Evolutionary conservation across 2,113 vertebrate genomes (phyloP), one percentile per base, ranked within the genome.

Genomic region (Glaucidium brasilianum): DNA sequence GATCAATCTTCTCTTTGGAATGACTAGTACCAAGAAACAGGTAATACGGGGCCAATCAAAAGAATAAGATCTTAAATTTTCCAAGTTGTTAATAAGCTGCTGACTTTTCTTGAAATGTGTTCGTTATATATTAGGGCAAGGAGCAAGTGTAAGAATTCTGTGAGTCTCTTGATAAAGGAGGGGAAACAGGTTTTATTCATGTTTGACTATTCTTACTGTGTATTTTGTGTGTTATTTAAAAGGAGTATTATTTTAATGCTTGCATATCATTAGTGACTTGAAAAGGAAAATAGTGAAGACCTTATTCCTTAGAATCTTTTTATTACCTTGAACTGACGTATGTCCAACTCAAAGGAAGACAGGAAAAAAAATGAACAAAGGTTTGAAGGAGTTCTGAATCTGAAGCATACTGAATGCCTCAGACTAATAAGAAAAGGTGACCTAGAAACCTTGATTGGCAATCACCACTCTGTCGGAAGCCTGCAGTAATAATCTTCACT

Each of bases 391-490:
- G 86, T 11, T 68, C 64, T 64, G 86, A 78, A 69, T 82, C 75
- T 35, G 62, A 94, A 86, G 68, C 60, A 90, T 14, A 77, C 49
- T 12, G 20, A 68, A 43, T 52, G 86, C 86, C 90, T 96, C 55
- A 94, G 83, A 94, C 63, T 88, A 96, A 45, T 87, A 93, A 94
- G 85, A 96, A 96, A 97, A 97, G 94, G 91, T 95, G 97, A 97
- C 90, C 88, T 91, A 98, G 96, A 97, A 97, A 97, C 88, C 74
- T 63, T 97, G 96, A 97, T 75, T 93, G 94, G 94, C 92, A 97
- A 97, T 96, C 96, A 96, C 30, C 81, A 75, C 78, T 95, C 76
- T 75, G 91, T 92, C 34, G 52, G 96, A 97, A 94, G 95, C 96
- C 80, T 91, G 95, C 96, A 97, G 93, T 90, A 96, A 85, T 94